Conservation (phyloP, 2,888 invertebrate genomes). For the Perdita meconis region DNA sequence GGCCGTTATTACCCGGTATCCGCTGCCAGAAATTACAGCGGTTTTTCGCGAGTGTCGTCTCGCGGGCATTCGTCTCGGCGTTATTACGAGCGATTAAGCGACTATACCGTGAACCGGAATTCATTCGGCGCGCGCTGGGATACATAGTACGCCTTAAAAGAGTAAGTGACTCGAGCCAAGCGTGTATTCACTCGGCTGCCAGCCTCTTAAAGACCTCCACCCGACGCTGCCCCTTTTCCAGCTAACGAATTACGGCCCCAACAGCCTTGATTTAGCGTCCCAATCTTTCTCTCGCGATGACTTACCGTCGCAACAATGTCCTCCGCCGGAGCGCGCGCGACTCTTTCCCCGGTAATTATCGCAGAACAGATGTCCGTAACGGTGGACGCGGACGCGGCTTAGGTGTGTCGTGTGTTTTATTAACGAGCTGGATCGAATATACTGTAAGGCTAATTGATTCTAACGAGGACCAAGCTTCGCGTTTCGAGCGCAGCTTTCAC, state of each 20-base stretch:
- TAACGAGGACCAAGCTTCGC: too few relatives aligned
- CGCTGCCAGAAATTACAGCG: conserved; percentile 65
- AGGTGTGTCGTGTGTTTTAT: not conserved
- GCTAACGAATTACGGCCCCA: conserved; percentile 55
- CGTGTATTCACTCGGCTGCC: conserved; percentile 65
- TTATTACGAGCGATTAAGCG: conserved; percentile 77
- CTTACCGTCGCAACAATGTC: conserved; percentile 43
- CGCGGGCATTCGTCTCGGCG: conserved; percentile 72
- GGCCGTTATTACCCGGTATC: conserved; percentile 50
- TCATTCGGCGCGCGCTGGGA: conserved; percentile 66
- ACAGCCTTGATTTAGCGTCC: conserved; percentile 48
- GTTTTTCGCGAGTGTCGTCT: conserved; percentile 65
- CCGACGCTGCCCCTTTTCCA: conserved; percentile 43
- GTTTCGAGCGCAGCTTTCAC: too few relatives aligned
- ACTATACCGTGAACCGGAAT: conserved; percentile 60
- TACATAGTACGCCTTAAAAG: conserved; percentile 70
- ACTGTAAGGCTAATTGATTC: too few relatives aligned
- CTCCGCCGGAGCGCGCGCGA: not conserved
- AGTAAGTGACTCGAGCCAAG: conserved; percentile 66
- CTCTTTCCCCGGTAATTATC: conserved; percentile 45
- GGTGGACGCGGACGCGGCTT: conserved; percentile 24
- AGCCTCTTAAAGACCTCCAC: conserved; percentile 63
- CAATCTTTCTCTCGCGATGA: conserved; percentile 58
- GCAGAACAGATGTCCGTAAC: conserved; percentile 44
- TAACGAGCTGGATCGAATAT: too few relatives aligned